Percentiles rank a stretch among this genome's conserved stretches.
These are phyloP conservation scores for Dryocosmus kuriphilus DNA, from an alignment of 2,888 invertebrate genomes.

Conservation along the genomic window DNA sequence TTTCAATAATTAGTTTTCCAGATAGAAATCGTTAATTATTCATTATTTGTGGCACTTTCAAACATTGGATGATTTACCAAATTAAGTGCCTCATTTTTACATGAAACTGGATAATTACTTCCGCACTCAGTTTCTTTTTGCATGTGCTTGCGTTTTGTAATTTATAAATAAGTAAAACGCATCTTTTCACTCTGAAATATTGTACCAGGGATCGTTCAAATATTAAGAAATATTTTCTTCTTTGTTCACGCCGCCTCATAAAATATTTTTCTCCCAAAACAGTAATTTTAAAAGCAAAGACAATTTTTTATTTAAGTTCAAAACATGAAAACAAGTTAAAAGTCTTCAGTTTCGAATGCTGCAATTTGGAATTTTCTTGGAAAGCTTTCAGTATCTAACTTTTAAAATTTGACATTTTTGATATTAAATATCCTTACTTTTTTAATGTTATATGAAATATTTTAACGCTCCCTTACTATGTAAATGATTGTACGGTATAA, in stretches of 20 bases:
- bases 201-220: neutral
- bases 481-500: neutral
- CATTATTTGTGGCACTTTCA: neutral
- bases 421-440: no score
- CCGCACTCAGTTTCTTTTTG: constrained; percentile 6
- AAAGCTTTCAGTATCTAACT: no score
- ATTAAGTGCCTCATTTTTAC: neutral
- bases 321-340: no score
- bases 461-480: neutral
- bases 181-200: neutral
- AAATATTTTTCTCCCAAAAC: no score
- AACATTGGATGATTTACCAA: neutral
- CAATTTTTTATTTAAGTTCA: no score
- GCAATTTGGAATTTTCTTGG: no score
- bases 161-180: neutral
- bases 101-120: constrained; percentile 7
- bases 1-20: neutral
- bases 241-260: no score
- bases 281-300: no score
- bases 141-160: constrained; percentile 28
- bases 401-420: no score
- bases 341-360: no score
- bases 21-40: neutral
- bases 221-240: no score
- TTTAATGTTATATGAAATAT: neutral